Base-by-base conservation (phyloP, 2,888 invertebrate species). In the Galerucella nymphaeae region DNA sequence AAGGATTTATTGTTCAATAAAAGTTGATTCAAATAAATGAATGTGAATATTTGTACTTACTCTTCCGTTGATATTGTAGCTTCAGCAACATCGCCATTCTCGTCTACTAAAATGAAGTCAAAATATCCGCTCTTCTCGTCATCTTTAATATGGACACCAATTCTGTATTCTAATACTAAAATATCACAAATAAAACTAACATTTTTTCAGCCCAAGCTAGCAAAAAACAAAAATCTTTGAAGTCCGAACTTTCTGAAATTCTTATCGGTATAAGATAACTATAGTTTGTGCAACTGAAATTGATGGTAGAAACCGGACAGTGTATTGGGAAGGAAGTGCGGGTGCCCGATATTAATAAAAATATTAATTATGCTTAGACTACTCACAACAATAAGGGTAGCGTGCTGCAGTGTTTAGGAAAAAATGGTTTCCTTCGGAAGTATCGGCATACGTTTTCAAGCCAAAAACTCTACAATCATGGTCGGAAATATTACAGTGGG, bases 361-460 rank as follows among this genome's bases (percentile, higher is more conserved):
- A 4, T 13, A 45, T 45, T 20, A 48, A 10, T 48, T 64, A 45
- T 64, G 6, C 16, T 18, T 62, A 1, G 5, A 9, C 14, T 30
- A 66, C 84, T 83, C 80, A 86, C 86, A 78, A 75, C 86, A 86
- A 75, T 79, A 86, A 8, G 86, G 85, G 41, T 76, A 75, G 62
- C 81, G 81, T 23, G 76, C 79, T 50, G 79, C 81, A 5, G 86
- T 85, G 57, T 85, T 82, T 66, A 86, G 73, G 75, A 80, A 86
- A 78, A 81, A 86, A n/a, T 82, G 82, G 30, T 79, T 79, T 64
- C 80, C 79, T 45, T 80, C 76, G 5, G 76, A 75, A 13, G 73
- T 75, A n/a, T 74, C 74, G 10, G 79, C 72, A 55, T 84, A 82
- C 2, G 82, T 78, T 14, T 78, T 79, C 18, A 83, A 76, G 8